Evolutionary conservation across 2,797 vertebrate species (phyloP).

Genomic region (Smutsia temminckii): DNA sequence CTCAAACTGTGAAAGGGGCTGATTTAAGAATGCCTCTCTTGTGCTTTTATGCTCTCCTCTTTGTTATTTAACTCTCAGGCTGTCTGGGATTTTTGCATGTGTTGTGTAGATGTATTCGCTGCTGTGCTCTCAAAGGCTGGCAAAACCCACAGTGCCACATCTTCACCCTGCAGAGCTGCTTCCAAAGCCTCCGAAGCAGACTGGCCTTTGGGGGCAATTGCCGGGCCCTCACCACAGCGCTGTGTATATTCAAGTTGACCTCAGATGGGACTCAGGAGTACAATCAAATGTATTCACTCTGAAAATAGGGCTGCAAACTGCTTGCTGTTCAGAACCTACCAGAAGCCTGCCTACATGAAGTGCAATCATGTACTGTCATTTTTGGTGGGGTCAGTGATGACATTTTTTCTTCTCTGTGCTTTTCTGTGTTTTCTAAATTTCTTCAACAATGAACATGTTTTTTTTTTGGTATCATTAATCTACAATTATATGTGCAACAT

Average conservation of each 20-base stretch:
- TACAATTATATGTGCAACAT: no score
- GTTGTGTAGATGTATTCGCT: conserved; percentile 83
- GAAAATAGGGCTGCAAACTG: neutral
- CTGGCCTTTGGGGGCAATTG: conserved; percentile 90
- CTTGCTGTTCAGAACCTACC: neutral
- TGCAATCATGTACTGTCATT: fast-evolving
- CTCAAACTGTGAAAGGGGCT: neutral
- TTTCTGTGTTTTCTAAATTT: neutral
- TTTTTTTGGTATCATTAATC: neutral
- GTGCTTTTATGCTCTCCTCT: neutral
- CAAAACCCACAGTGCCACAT: conserved; percentile 90
- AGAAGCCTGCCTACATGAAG: no score
- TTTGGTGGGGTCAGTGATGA: neutral
- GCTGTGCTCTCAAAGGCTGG: conserved; percentile 86
- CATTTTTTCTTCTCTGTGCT: neutral
- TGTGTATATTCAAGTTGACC: conserved; percentile 81
- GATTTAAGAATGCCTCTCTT: neutral
- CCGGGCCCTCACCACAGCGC: conserved; percentile 89
- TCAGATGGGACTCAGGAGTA: neutral
- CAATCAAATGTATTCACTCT: neutral
- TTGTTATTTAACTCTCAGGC: neutral
- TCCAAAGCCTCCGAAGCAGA: conserved; percentile 85
- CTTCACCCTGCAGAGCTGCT: conserved; percentile 91
- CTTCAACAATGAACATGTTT: neutral
- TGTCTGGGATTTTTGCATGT: neutral